Base-by-base conservation (phyloP, 2,888 invertebrate species). In the Hypolimnas misippus region DNA sequence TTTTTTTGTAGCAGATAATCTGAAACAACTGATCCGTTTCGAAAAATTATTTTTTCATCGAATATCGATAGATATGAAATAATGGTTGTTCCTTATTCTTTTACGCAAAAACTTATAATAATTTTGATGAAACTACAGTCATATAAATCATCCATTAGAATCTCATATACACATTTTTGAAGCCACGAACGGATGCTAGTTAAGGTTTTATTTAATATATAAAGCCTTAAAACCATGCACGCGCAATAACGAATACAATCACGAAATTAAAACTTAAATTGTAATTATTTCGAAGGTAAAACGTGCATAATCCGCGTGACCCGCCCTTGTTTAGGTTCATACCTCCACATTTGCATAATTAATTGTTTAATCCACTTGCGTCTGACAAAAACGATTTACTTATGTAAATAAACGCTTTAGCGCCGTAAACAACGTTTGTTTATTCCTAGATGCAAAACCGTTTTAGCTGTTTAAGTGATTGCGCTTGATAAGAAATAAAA, bases 311-410 rank as follows among this genome's bases (percentile, higher is more conserved):
- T 19, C 46, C 46, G 46, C 54, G 51, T 46, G 50, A 51, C 57
- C 56, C 52, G 31, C 31, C 55, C 42, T 54, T 44, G 44, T 44
- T 56, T 51, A 55, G 55, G 51, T 57, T 71, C 69, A 70, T 67
- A 72, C 66, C 70, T 67, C 10, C 60, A 21, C 74, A 82, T 84
- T 83, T 77, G 71, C 76, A 74, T 85, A 86, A 86, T 86, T 82
- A 87, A 85, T 83, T 82, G 78, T 82, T 82, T 80, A 81, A 85
- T 84, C 81, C 79, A 81, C 79, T 76, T 73, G 66, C 68, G 21
- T 44, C 66, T 67, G 73, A 69, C 71, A 70, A 73, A 69, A 70
- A 66, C 74, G 69, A 69, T 74, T 74, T 46, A 46, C 71, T 74
- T 74, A 72, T 67, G 70, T 72, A 75, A 73, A 73, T 73, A 74